Conservation (phyloP, 37 sponge, comb jelly and placozoan genomes). For the Crambe crambe region DNA sequence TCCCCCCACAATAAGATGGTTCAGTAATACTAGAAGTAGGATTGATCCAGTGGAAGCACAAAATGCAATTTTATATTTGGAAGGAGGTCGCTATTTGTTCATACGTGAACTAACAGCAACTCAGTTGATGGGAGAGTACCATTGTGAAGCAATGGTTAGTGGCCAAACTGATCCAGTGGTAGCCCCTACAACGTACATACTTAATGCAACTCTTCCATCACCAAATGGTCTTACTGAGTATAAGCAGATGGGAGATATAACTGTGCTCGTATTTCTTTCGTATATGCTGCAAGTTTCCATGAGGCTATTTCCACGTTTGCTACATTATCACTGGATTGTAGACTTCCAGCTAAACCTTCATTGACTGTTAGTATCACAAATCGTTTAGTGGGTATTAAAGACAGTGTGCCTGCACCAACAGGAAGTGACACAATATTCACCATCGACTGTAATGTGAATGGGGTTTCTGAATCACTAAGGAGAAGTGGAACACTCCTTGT, state of each 20-base stretch:
- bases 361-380: too few relatives aligned
- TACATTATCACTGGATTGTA: too few relatives aligned
- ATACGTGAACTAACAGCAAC: conserved; percentile 5
- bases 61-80: too few relatives aligned
- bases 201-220: not conserved
- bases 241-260: conserved; percentile 20
- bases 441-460: not conserved
- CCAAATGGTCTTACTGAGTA: not conserved
- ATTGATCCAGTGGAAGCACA: not conserved
- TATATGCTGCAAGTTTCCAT: conserved; percentile 9
- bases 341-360: too few relatives aligned
- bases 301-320: too few relatives aligned
- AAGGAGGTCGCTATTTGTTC: conserved; percentile 32
- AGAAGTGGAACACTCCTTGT: too few relatives aligned
- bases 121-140: conserved; percentile 8
- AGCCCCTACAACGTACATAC: conserved; percentile 2
- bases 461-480: not conserved
- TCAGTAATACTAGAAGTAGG: not conserved
- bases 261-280: not conserved
- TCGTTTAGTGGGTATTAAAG: not conserved
- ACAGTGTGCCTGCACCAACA: not conserved
- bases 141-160: conserved; percentile 26
- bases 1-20: conserved; percentile 25
- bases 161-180: too few relatives aligned
- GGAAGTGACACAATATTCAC: not conserved